phyloP scores from a whole-genome alignment of 1,140 invertebrate species.

The Ceratoteleas bidentatus region DNA sequence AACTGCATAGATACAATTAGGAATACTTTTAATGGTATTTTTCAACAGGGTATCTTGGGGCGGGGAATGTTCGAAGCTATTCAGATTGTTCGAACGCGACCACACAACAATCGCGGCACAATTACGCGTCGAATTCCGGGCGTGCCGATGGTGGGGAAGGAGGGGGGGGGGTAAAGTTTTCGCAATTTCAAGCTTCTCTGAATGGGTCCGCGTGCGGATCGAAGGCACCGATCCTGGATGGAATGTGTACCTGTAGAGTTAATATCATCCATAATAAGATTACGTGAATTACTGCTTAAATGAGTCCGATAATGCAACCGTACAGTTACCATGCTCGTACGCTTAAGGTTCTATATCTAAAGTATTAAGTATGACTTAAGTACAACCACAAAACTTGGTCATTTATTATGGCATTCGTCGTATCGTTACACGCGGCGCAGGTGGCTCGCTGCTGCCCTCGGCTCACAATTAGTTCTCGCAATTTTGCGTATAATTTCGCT shows the following conservation, averaged over 20 bases:
- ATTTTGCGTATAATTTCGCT: too few species aligned
- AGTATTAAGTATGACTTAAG: constrained; percentile 80
- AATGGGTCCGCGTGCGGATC: constrained; percentile 21
- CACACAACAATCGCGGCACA: too few species aligned
- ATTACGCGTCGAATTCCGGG: constrained; percentile 3
- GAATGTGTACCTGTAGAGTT: constrained; percentile 35
- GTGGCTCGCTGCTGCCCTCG: constrained; percentile 26
- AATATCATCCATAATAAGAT: constrained; percentile 44
- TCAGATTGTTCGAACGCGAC: too few species aligned
- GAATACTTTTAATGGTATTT: too few species aligned
- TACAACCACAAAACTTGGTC: constrained; percentile 81
- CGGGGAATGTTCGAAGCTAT: too few species aligned
- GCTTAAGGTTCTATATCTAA: constrained; percentile 72
- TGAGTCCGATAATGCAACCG: constrained; percentile 67
- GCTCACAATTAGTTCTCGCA: too few species aligned
- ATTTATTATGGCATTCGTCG: constrained; percentile 81
- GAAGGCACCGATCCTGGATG: constrained; percentile 12
- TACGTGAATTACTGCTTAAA: constrained; percentile 49
- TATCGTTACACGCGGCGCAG: constrained; percentile 67
- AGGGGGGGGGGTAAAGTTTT: constrained; percentile 1
- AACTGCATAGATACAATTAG: too few species aligned
- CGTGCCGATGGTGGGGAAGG: constrained; percentile 16
- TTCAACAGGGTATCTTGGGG: too few species aligned
- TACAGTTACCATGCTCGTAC: constrained; percentile 72
- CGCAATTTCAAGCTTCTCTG: constrained; percentile 13